phyloP scores from a whole-genome alignment of 2,888 invertebrate genomes.

The Tanytarsus gracilentus region DNA sequence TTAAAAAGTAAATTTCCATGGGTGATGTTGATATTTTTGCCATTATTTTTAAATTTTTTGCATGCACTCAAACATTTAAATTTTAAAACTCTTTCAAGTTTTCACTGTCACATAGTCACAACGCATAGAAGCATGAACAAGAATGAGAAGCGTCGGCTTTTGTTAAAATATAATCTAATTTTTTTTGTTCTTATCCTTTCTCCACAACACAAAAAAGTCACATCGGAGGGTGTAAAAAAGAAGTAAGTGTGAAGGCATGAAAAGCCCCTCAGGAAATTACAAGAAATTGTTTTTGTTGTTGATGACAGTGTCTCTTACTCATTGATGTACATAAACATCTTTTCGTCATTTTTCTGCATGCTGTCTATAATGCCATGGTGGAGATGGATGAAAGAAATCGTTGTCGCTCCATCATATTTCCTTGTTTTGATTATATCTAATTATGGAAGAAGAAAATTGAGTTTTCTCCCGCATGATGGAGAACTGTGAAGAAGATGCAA shows the following conservation, averaged over 20 bases:
- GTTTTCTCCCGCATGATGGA: slow-evolving; percentile 5
- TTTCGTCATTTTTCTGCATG: background rate
- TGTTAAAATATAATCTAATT: slow-evolving; percentile 22
- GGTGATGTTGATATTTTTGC: background rate
- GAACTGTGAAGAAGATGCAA: background rate
- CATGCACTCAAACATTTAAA: background rate
- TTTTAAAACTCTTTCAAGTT: no score
- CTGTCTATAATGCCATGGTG: background rate
- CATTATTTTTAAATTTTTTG: background rate
- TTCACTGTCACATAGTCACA: no score
- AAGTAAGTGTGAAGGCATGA: background rate
- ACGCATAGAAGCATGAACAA: no score
- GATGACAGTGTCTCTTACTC: no score
- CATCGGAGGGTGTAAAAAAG: background rate
- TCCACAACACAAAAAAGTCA: no score
- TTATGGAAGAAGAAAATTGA: slow-evolving; percentile 21
- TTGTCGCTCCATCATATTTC: slow-evolving; percentile 15
- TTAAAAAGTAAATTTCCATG: no score
- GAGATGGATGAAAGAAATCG: slow-evolving; percentile 2
- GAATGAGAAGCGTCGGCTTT: no score
- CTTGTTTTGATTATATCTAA: slow-evolving; percentile 27
- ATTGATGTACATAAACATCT: background rate
- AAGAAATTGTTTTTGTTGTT: slow-evolving; percentile 6
- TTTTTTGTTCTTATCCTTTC: no score
- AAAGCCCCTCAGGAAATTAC: slow-evolving; percentile 26